Conservation (phyloP, 2,113 vertebrate species). For the Myiopsitta monachus region DNA sequence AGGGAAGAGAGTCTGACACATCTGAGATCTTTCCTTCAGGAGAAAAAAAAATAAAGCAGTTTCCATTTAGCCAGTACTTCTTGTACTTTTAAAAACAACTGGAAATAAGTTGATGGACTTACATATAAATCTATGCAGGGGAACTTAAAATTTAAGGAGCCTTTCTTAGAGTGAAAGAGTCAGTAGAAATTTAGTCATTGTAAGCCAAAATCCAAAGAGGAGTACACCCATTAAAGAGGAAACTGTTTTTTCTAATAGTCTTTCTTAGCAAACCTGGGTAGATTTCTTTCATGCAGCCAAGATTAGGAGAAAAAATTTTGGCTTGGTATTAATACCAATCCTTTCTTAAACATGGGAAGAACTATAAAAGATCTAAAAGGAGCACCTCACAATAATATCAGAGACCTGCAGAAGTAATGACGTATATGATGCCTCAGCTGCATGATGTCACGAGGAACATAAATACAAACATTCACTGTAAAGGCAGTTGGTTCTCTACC, state of each 20-base stretch:
- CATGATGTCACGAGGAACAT: neutral
- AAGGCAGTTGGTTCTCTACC: neutral
- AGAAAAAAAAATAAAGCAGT: neutral
- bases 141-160: neutral
- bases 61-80: neutral
- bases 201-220: neutral
- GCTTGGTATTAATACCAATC: neutral
- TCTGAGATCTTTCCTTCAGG: neutral
- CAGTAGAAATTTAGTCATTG: neutral
- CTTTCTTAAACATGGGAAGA: neutral
- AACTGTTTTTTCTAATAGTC: neutral
- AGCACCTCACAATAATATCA: neutral
- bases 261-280: neutral
- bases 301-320: neutral
- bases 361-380: neutral
- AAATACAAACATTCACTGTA: neutral
- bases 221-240: neutral
- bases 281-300: neutral
- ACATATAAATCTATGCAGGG: neutral
- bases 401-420: neutral
- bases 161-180: neutral
- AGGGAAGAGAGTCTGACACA: neutral
- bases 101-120: neutral
- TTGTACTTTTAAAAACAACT: neutral
- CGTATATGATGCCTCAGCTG: neutral